Conservation (phyloP, 2,888 invertebrate genomes). For the Oxyteleia sp. region DNA sequence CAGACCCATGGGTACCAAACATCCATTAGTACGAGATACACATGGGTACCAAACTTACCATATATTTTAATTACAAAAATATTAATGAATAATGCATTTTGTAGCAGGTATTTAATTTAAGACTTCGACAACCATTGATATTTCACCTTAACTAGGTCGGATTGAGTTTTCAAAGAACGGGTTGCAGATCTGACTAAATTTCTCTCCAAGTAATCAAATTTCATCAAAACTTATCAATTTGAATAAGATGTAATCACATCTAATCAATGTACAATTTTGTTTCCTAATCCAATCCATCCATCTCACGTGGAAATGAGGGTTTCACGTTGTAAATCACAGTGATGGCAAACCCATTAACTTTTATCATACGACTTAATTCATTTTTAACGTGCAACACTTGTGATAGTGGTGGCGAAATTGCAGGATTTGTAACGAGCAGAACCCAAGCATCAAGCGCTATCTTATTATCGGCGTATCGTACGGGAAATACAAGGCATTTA, state of each 20-base stretch:
- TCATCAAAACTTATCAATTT: not conserved
- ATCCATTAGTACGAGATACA: too few species aligned
- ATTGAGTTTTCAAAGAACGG: too few species aligned
- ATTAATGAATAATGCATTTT: too few species aligned
- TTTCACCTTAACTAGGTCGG: too few species aligned
- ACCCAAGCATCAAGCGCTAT: constrained; percentile 17
- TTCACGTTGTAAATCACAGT: constrained; percentile 30
- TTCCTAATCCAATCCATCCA: not conserved
- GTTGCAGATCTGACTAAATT: too few species aligned
- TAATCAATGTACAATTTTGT: not conserved
- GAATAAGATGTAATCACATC: not conserved
- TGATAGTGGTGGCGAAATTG: constrained; percentile 39
- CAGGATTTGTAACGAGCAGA: constrained; percentile 21
- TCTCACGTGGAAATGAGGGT: not conserved
- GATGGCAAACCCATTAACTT: constrained; percentile 10
- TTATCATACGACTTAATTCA: constrained; percentile 24
- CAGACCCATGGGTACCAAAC: too few species aligned
- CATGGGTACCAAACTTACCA: too few species aligned
- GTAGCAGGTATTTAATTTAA: too few species aligned
- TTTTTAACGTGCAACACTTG: constrained; percentile 48
- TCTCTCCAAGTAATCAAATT: not conserved
- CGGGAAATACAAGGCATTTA: constrained; percentile 58
- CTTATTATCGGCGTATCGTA: constrained; percentile 45
- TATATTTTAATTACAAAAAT: too few species aligned
- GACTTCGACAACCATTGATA: too few species aligned